Percentiles rank a stretch among this genome's conserved stretches.
Evolutionary conservation across 2,888 invertebrate genomes (phyloP).

Genomic region (Diadromus collaris): DNA sequence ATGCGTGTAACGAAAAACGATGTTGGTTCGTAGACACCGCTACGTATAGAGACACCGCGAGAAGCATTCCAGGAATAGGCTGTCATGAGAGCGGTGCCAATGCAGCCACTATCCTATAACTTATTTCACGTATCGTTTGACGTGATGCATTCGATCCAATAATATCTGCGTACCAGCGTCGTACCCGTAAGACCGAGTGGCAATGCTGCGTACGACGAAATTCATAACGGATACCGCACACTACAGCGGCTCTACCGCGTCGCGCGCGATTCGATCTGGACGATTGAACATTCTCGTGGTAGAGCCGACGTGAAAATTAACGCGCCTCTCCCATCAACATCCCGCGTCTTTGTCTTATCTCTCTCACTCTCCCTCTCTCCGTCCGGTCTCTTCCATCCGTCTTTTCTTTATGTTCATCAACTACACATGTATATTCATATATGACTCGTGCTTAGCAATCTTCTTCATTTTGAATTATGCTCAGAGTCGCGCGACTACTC

Average conservation of each 20-base stretch:
- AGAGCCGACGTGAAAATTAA: conserved; percentile 56
- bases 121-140: conserved; percentile 81
- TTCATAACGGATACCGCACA: conserved; percentile 71
- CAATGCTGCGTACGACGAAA: conserved; percentile 66
- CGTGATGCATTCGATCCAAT: conserved; percentile 81
- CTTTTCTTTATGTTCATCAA: conserved; percentile 23
- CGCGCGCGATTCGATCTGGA: conserved; percentile 75
- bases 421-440: conserved; percentile 39
- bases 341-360: conserved; percentile 47
- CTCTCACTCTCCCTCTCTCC: conserved; percentile 17
- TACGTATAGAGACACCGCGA: conserved; percentile 63
- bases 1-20: conserved; percentile 45
- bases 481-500: not conserved
- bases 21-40: conserved; percentile 50
- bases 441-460: not conserved
- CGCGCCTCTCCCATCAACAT: conserved; percentile 58
- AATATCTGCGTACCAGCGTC: conserved; percentile 75
- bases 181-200: conserved; percentile 46
- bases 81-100: conserved; percentile 80
- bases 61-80: conserved; percentile 79
- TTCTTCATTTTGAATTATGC: conserved; percentile 6
- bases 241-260: conserved; percentile 52
- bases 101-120: conserved; percentile 81
- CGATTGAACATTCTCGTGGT: conserved; percentile 74
- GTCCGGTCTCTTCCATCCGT: conserved; percentile 15